Conservation (phyloP, 1,140 invertebrate species). For the Drosophila pruinosa region DNA sequence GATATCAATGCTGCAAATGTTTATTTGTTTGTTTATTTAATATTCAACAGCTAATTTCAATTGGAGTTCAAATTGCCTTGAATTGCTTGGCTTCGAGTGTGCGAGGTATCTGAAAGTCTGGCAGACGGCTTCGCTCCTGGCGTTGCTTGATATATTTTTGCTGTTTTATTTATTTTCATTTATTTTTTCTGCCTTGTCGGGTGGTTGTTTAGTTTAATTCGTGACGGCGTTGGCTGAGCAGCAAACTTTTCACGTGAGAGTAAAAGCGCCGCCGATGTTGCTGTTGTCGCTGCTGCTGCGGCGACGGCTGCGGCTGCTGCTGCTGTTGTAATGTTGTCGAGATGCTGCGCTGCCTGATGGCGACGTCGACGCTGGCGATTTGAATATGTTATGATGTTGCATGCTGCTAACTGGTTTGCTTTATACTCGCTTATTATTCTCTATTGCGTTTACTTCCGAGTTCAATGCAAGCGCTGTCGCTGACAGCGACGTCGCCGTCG, state of each 20-base stretch:
- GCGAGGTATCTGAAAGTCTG: slow-evolving; percentile 21
- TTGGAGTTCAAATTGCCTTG: too few species aligned
- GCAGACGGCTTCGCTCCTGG: neutral
- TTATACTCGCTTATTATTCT: slow-evolving; percentile 58
- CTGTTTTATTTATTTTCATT: slow-evolving; percentile 14
- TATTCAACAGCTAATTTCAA: too few species aligned
- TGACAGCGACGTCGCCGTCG: slow-evolving; percentile 14
- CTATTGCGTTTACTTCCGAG: slow-evolving; percentile 79
- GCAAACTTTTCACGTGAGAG: slow-evolving; percentile 75
- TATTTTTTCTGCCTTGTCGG: slow-evolving; percentile 44
- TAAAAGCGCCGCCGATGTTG: slow-evolving; percentile 56
- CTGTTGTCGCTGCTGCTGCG: slow-evolving; percentile 12
- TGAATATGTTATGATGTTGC: slow-evolving; percentile 78
- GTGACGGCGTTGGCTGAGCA: slow-evolving; percentile 62
- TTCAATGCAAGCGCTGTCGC: slow-evolving; percentile 62
- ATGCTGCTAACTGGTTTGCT: slow-evolving; percentile 71
- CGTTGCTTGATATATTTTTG: slow-evolving; percentile 7
- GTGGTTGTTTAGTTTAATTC: slow-evolving; percentile 74
- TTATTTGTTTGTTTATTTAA: too few species aligned
- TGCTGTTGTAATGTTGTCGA: slow-evolving; percentile 42
- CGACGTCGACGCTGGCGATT: slow-evolving; percentile 48
- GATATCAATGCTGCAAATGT: too few species aligned
- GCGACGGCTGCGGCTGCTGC: neutral
- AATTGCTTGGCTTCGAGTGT: neutral
- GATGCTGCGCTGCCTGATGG: slow-evolving; percentile 21